Base-by-base conservation (phyloP, 2,113 vertebrate species). In the Donacobius atricapilla region DNA sequence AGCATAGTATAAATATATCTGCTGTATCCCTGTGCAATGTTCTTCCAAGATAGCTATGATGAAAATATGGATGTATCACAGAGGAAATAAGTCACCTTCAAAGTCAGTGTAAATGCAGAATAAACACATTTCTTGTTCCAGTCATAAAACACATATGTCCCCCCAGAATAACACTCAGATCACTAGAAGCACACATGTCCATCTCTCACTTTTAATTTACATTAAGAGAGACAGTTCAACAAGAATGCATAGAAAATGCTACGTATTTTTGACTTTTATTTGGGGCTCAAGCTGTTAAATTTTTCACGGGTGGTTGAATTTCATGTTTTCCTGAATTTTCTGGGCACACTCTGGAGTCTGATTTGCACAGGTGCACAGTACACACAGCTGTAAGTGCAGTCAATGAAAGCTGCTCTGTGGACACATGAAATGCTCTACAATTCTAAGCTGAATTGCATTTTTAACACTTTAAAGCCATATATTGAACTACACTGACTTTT, bases 351-450 rank as follows among this genome's bases (percentile, higher is more conserved):
- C 75, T 89, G 79, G 58, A 90, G 68, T 58, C 68, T 89, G 72
- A 83, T 94, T 96, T 94, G 69, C 83, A 93, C 95, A 97, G 96
- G 94, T 95, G 91, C 91, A 92, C 64, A 51, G 64, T 87, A 94
- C 64, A 92, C 86, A 93, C 89, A 95, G 93, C 95, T 94, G 94
- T 69, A 87, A 91, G 72, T 58, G 60, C 89, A 95, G 91, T 78
- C 86, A 89, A 33, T 89, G 86, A 93, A 90, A 90, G 72, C 80
- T 58, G 47, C 75, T 72, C 64, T 68, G 27, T 75, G 83, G 93
- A 87, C 86, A 70, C 42, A 83, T 70, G 42, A 95, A 94, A 92
- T 9, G 20, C 24, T 87, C 60, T 47, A 7, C 89, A 92, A 92
- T 94, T 83, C 60, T 63, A 60, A 64, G 44, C 0, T 77, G 39